Evolutionary conservation across 2,888 invertebrate species (phyloP), one percentile per base, ranked within the genome.

Genomic region (Pharmacophagus antenor): DNA sequence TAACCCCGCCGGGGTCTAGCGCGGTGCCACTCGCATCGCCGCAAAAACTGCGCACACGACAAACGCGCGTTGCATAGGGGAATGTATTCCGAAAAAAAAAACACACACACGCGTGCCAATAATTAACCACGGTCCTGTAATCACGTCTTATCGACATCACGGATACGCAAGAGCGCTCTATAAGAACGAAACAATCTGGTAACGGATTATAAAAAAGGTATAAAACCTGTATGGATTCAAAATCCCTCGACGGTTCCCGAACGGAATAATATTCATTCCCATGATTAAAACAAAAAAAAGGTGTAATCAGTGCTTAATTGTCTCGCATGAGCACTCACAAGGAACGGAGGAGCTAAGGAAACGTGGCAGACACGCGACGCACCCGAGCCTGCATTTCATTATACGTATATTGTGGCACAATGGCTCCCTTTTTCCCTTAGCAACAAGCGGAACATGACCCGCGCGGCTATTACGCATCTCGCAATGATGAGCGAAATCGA

Each of bases 71-170:
- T 69, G 74, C 73, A 72, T 69, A 62, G 71, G 70, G 72, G 74
- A 77, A 79, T 79, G 82, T 80, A 77, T 82, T 82, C 78, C 81
- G 79, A 71, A 72, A 82, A 84, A 84, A 85, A 84, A 78, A 37
- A 37, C 37, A n/a, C 75, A 72, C 81, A 78, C 90, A 81, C 89
- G 80, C 89, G 88, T 84, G 90, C 88, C 88, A 76, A 67, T 82
- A 81, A 87, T 90, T 89, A 88, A 80, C 70, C 76, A 74, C 71
- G 71, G 71, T 68, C 65, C 63, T 68, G 69, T 77, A 77, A 79
- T 76, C 74, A 76, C 74, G 70, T 79, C 79, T 74, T 70, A 68
- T 65, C 65, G 67, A 70, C 67, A 64, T 65, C 63, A 63, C 62
- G 71, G 84, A 78, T 73, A 64, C 82, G 75, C 80, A 68, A 84